Base-by-base conservation (phyloP, 2,888 invertebrate genomes). In the Drosophila melanosoma region DNA sequence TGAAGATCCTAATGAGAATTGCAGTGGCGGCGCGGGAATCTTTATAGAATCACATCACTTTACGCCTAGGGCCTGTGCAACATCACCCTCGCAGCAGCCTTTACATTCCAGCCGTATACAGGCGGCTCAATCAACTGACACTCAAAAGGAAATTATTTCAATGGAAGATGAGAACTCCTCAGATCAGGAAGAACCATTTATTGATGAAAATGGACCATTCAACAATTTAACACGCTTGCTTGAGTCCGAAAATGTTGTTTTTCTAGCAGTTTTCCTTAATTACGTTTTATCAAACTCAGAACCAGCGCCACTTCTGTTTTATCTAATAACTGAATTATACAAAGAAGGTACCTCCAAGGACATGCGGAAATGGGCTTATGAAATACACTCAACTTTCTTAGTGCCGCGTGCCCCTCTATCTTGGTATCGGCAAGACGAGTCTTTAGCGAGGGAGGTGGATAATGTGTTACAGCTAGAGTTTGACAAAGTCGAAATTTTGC, bases 301-400 rank as follows among this genome's bases (percentile, higher is more conserved):
- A 94, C 97, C 97, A 49, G 95, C 96, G 38, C 93, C 93, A 35
- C 77, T 93, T 36, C 79, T 93, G 12, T 93, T 99, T 94, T 98
- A 99, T 93, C 95, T 99, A 82, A 95, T 99, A 91, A 98, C 99
- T 74, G 98, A 98, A 92, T 94, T 97, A 63, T 99, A 97, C 94
- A 97, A 97, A 91, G 95, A 96, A 87, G 97, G 97, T 59, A 96
- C 96, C 82, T 94, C 95, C 63, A 97, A 97, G 94, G 98, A 99
- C 91, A 97, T 99, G 95, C 95, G 98, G 65, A 97, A 98, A 92
- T 99, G 99, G 99, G 99, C 99, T 5, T 99, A 99, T 94, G 99
- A 99, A 95, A 98, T 99, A 91, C 98, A 98, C 94, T 99, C 99
- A 81, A 97, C 98, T 90, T 99, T 99, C 94, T 94, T 98, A 70